These are phyloP conservation scores for Acleris laterana DNA, from an alignment of 2,888 invertebrate genomes.

Conservation along the genomic window DNA sequence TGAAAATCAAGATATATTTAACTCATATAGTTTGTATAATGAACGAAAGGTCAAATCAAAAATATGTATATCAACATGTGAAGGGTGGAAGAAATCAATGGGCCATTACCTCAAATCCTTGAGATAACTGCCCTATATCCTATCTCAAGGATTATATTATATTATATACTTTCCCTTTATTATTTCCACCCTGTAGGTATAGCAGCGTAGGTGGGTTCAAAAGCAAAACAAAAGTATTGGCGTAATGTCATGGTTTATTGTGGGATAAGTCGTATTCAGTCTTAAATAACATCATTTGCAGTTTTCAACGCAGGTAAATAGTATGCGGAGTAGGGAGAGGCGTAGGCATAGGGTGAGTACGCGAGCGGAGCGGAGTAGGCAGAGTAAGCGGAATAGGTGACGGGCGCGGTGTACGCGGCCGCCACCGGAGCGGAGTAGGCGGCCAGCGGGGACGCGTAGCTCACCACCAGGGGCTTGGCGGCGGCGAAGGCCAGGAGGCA, in stretches of 20 bases:
- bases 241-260: constrained; percentile 28
- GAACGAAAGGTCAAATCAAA: too few relatives aligned
- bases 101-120: too few relatives aligned
- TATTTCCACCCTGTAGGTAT: too few relatives aligned
- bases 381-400: constrained; percentile 60
- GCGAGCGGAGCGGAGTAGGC: constrained; percentile 55
- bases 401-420: constrained; percentile 54
- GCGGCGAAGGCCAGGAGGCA: constrained; percentile 77
- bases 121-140: too few relatives aligned
- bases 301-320: constrained; percentile 43
- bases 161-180: too few relatives aligned
- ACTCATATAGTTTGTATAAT: too few relatives aligned
- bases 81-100: too few relatives aligned
- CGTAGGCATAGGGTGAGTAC: constrained; percentile 59
- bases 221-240: constrained; percentile 5
- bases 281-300: background rate
- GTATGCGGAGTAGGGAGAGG: constrained; percentile 54
- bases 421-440: constrained; percentile 33
- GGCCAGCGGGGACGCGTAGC: constrained; percentile 25
- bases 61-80: too few relatives aligned
- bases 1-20: too few relatives aligned
- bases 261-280: background rate
- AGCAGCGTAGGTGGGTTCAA: background rate
- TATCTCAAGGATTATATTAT: too few relatives aligned
- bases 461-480: constrained; percentile 57